Base-by-base conservation (phyloP, 2,113 vertebrate species). In the Meriones unguiculatus region DNA sequence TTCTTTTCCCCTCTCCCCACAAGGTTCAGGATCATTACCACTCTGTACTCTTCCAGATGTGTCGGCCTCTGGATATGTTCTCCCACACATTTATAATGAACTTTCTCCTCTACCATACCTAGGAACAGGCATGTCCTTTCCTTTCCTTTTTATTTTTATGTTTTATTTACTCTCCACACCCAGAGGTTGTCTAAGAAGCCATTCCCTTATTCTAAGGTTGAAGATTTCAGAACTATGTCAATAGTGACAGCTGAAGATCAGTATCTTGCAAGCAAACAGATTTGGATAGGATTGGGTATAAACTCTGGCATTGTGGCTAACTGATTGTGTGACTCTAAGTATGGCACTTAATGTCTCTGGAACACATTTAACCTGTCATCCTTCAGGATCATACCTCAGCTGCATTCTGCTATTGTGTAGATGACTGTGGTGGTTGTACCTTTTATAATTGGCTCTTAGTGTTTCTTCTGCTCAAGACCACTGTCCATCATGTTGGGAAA, bases 391-490 rank as follows among this genome's bases (percentile, higher is more conserved):
- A 70, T 18, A 7, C 62, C 24, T n/a, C 54, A 8, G 11, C 18
- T 12, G 35, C 10, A 15, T 5, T 2, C 11, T 1, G 0, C 9
- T 30, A 41, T 7, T 4, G 14, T 65, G 3, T 17, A 7, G 24
- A 81, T 5, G 30, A 14, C 28, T 8, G 46, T 7, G 11, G 35
- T 13, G 12, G 15, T 15, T 35, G 10, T 7, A 15, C 13, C n/a
- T 17, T 22, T 4, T 1, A 4, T 57, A 5, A 10, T 30, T 35
- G 52, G 10, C 32, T 35, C 32, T 70, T 15, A 70, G 5, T 35
- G 35, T 35, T 70, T 70, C 32, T 6, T 35, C 11, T 35, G 14
- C 32, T 70, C 69, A 70, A 70, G 69, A 70, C 5, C 5, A 5
- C 17, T n/a, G 2, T 14, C 67, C 2, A 52, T 52, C 11, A 22